Base-by-base conservation (phyloP, 1,140 invertebrate species). In the Hyles vespertilio region DNA sequence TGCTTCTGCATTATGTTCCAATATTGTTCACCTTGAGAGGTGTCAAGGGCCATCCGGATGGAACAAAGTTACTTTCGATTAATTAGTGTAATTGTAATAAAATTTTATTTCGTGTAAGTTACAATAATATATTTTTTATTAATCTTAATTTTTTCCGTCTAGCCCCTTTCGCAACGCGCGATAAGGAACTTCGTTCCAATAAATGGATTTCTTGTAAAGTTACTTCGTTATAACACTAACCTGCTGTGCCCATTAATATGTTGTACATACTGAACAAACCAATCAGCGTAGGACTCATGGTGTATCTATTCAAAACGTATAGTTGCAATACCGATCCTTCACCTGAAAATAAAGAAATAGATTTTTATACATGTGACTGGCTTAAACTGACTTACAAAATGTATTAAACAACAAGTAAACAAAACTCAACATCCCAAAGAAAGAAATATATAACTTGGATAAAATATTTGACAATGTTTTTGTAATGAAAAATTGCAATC, bases 221-320 rank as follows among this genome's bases (percentile, higher is more conserved):
- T 0, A 22, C 22, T 22, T 22, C 22, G 22, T 22, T 22, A 22
- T 22, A 22, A 22, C 22, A 69, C 65, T 73, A 73, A 90, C 87
- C 89, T 45, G 74, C 71, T n/a, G 87, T 63, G 22, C 85, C 86
- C 65, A 88, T 69, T 4, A 87, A 51, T 5, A 82, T 69, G 0
- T 76, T 75, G 59, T 86, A 89, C 2, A 86, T 89, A 3, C 74
- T 66, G 52, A 80, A 89, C 0, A 89, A 71, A 59, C 87, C 87
- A 22, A 79, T 84, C 4, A 88, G 85, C 0, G 88, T 74, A 40
- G 81, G 64, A 47, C 72, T 72, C 77, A 89, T 89, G 4, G 68
- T 65, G 58, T 78, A 90, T 58, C 74, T 84, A n/a, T 76, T 74
- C 11, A 89, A 54, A 5, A 74, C 70, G 50, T 87, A 89, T 12